phyloP scores from a whole-genome alignment of 2,797 vertebrate genomes.

The Rhabdomys pumilio region DNA sequence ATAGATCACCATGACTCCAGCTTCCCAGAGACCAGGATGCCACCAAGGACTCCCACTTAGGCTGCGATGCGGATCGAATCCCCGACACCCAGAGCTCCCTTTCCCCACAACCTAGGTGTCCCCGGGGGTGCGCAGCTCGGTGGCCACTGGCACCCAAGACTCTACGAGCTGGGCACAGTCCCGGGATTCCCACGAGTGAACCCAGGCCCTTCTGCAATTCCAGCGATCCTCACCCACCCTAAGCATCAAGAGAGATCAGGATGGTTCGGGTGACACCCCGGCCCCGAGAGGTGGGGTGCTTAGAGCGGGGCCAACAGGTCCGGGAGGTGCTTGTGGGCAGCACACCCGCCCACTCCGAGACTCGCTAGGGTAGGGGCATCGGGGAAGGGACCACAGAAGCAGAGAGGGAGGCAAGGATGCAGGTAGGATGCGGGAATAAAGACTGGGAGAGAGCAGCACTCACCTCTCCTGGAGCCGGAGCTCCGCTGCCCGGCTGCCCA shows the following conservation, averaged over 20 bases:
- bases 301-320: slow-evolving; percentile 81
- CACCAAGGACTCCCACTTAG: slow-evolving; percentile 62
- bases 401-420: neutral
- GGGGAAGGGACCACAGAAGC: neutral
- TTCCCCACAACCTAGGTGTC: slow-evolving; percentile 8
- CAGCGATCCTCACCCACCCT: neutral
- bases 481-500: slow-evolving; percentile 73
- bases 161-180: neutral
- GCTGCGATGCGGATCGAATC: slow-evolving; percentile 29
- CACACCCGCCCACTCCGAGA: slow-evolving; percentile 57
- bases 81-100: neutral
- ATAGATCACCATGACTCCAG: slow-evolving; percentile 69
- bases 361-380: neutral
- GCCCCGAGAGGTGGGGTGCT: neutral
- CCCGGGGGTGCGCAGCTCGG: neutral
- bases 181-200: slow-evolving; percentile 47
- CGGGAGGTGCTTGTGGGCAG: slow-evolving; percentile 47
- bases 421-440: neutral
- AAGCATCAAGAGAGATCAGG: neutral
- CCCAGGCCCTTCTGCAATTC: slow-evolving; percentile 43
- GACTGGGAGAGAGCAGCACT: slow-evolving; percentile 60
- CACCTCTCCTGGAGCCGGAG: slow-evolving; percentile 79
- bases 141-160: neutral
- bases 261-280: neutral
- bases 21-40: slow-evolving; percentile 51